phyloP scores from a whole-genome alignment of 2,888 invertebrate genomes.

The Acheta domesticus region DNA sequence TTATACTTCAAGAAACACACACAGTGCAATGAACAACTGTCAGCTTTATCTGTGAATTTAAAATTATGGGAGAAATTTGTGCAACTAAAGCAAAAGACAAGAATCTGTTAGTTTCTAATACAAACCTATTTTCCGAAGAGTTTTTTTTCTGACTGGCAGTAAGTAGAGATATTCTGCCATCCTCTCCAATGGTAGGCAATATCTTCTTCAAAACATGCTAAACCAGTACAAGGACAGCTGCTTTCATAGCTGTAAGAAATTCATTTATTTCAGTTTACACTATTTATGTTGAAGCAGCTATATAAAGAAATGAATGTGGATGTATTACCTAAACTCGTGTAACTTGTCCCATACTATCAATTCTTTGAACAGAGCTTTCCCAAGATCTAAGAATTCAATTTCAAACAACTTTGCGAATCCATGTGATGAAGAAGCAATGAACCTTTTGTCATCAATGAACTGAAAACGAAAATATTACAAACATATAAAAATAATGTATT shows the following conservation, averaged over 20 bases:
- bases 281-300: constrained; percentile 36
- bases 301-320: too few relatives aligned
- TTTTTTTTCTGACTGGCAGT: constrained; percentile 52
- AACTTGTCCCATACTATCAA: constrained; percentile 62
- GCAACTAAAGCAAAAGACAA: too few relatives aligned
- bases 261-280: not conserved
- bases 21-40: constrained; percentile 76
- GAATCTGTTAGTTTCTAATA: not conserved
- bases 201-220: constrained; percentile 73
- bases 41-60: constrained; percentile 59
- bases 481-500: not conserved
- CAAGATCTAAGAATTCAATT: constrained; percentile 55
- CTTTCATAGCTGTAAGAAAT: constrained; percentile 44
- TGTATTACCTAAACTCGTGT: constrained; percentile 57
- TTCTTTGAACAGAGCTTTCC: constrained; percentile 56
- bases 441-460: constrained; percentile 65
- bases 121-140: constrained; percentile 53
- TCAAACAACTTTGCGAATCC: constrained; percentile 67
- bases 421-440: constrained; percentile 57
- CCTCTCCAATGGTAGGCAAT: constrained; percentile 81
- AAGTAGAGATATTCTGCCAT: constrained; percentile 65
- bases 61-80: too few relatives aligned
- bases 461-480: constrained; percentile 42
- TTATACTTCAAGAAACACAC: constrained; percentile 70
- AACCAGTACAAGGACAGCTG: constrained; percentile 68